These are phyloP conservation scores for Sacculina carcini DNA, from an alignment of 2,888 invertebrate species.

Conservation along the genomic window DNA sequence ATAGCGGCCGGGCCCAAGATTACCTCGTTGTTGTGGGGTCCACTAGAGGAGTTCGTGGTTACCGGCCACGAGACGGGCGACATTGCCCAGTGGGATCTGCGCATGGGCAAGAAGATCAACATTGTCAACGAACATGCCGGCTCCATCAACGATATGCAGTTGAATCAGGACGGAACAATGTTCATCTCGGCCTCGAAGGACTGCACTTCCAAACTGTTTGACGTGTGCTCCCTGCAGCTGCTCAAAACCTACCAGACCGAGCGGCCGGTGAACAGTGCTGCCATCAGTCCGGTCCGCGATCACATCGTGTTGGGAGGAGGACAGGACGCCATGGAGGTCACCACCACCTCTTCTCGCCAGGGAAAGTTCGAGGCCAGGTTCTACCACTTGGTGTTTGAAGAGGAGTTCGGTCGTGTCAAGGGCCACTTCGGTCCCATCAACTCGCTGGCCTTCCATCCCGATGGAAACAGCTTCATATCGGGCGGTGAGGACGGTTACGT, in stretches of 20 bases:
- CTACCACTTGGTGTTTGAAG: slow-evolving; percentile 85
- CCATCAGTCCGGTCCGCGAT: slow-evolving; percentile 78
- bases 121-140: slow-evolving; percentile 54
- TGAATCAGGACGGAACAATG: slow-evolving; percentile 74
- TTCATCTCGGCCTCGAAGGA: slow-evolving; percentile 94
- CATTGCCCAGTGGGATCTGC: slow-evolving; percentile 73
- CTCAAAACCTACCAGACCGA: slow-evolving; percentile 93
- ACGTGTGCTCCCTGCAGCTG: slow-evolving; percentile 54
- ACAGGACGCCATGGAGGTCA: slow-evolving; percentile 98
- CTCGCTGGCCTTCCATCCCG: slow-evolving; percentile 90
- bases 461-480: slow-evolving; percentile 82
- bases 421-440: slow-evolving; percentile 99
- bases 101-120: slow-evolving; percentile 33
- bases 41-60: slow-evolving; percentile 65
- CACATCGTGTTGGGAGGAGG: slow-evolving; percentile 97
- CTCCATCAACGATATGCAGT: slow-evolving; percentile 86
- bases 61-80: slow-evolving; percentile 87
- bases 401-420: slow-evolving; percentile 90
- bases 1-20: slow-evolving; percentile 49
- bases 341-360: slow-evolving; percentile 68
- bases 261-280: slow-evolving; percentile 89
- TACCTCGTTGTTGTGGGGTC: slow-evolving; percentile 79
- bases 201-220: slow-evolving; percentile 79
- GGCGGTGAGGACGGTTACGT: slow-evolving; percentile 99
- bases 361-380: slow-evolving; percentile 92